Evolutionary conservation across 1,140 invertebrate species (phyloP), one percentile per base, ranked within the genome.

Genomic region (Drosophila tropicalis): DNA sequence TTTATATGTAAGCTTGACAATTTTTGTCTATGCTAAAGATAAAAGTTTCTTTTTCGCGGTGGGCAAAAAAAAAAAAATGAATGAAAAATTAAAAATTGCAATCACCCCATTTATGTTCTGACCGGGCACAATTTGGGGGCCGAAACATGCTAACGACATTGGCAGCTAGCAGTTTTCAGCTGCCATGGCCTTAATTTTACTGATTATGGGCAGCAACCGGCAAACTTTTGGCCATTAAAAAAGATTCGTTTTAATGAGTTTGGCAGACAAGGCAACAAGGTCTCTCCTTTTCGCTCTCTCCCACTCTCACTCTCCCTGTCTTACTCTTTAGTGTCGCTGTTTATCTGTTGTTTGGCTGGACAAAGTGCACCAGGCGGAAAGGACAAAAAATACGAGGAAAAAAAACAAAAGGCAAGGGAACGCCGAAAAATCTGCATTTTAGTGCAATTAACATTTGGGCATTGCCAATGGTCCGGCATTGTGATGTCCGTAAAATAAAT

Each of bases 171-270:
- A 81, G 64, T 51, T 44, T 72, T 72, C 76, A 73, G 81, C 79
- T 86, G 83, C 62, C 75, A 76, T 78, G 83, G 83, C 83, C 83
- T 86, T 86, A 86, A 86, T 86, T 86, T 86, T 70, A 87, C 83
- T 86, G 83, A 86, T 86, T 86, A 86, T 86, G 83, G 44, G 79
- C 82, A 81, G 75, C 70, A 81, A 65, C 70, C 63, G 56, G 68
- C 83, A 86, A 86, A 86, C 79, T 86, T 86, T 86, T 87, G 83
- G 77, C 83, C 83, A 86, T 86, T 86, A 86, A 86, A 86, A 77
- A 86, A 86, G 83, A 86, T 87, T 86, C 83, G 79, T 86, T 86
- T 86, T 86, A 86, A 86, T 86, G 83, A 86, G 83, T 86, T 86
- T 86, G 83, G 83, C 82, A 87, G 78, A 69, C 67, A 68, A 73